These are phyloP conservation scores for Pseudomugil tenellus DNA, from an alignment of 2,797 vertebrate species.

Conservation along the genomic window DNA sequence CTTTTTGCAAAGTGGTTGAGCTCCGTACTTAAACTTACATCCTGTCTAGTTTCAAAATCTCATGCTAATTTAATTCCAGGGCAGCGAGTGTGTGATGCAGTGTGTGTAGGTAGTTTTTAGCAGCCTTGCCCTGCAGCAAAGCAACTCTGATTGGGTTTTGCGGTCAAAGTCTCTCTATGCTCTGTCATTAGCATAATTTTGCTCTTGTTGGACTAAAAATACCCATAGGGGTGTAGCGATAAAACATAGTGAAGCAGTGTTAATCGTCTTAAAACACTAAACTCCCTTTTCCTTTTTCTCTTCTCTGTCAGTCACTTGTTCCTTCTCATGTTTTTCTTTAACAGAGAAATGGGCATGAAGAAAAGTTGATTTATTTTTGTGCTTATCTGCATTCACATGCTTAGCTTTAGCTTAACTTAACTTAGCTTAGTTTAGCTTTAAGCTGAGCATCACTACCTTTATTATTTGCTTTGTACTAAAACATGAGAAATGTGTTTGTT, in stretches of 20 bases:
- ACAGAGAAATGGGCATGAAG: slow-evolving; percentile 25
- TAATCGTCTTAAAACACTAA: slow-evolving; percentile 63
- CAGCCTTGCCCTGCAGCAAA: slow-evolving; percentile 53
- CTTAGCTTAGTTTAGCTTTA: no score
- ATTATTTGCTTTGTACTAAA: slow-evolving; percentile 52
- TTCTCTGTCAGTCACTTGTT: slow-evolving; percentile 57
- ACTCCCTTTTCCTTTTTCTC: slow-evolving; percentile 7
- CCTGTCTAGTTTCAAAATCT: slow-evolving; percentile 44
- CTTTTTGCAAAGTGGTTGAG: slow-evolving; percentile 32
- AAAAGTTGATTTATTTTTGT: slow-evolving; percentile 26
- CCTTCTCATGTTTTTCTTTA: slow-evolving; percentile 41
- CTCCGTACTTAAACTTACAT: slow-evolving; percentile 36
- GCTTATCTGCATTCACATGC: slow-evolving; percentile 53
- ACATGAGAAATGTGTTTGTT: slow-evolving; percentile 57
- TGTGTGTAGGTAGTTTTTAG: slow-evolving; percentile 38
- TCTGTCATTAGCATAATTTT: slow-evolving; percentile 70
- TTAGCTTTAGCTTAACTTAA: no score
- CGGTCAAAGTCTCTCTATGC: slow-evolving; percentile 46
- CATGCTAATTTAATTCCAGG: slow-evolving; percentile 44
- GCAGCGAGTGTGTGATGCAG: slow-evolving; percentile 25
- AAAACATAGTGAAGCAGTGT: slow-evolving; percentile 59
- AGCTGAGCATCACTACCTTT: slow-evolving; percentile 32
- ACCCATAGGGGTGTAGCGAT: slow-evolving; percentile 52
- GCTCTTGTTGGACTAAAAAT: slow-evolving; percentile 71
- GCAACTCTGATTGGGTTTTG: slow-evolving; percentile 61